phyloP scores from a whole-genome alignment of 2,113 vertebrate genomes.

The Tiliqua scincoides region DNA sequence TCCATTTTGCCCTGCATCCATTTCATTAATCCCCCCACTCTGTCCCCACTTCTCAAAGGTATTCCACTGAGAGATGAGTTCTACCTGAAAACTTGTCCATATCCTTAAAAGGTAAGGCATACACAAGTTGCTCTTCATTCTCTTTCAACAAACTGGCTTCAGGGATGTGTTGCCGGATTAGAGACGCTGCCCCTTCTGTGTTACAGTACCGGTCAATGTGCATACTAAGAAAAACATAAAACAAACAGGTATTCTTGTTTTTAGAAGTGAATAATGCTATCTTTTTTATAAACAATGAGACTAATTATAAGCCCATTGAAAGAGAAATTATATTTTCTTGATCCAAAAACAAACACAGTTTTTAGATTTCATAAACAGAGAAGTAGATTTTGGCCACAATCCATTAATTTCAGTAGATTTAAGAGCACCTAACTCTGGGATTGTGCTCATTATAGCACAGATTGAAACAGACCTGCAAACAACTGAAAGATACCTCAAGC shows the following conservation, averaged over 20 bases:
- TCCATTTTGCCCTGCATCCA: not conserved
- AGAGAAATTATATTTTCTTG: not conserved
- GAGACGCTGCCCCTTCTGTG: slow-evolving; percentile 74
- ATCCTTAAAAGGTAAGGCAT: slow-evolving; percentile 90
- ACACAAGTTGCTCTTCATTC: slow-evolving; percentile 88
- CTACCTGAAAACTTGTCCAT: slow-evolving; percentile 92
- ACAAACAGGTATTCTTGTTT: not conserved
- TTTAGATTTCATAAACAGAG: not conserved
- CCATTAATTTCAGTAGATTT: too few species aligned
- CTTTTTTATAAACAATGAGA: fast-evolving
- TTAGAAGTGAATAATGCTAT: fast-evolving
- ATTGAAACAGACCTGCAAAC: not conserved
- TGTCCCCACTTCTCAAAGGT: not conserved
- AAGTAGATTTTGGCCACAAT: not conserved
- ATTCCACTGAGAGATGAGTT: fast-evolving
- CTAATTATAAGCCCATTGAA: not conserved
- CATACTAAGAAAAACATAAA: slow-evolving; percentile 78
- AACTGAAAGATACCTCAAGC: slow-evolving; percentile 82
- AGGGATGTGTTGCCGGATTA: slow-evolving; percentile 87
- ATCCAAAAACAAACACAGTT: not conserved
- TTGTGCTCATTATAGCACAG: fast-evolving
- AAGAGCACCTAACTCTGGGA: not conserved
- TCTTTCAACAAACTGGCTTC: slow-evolving; percentile 84
- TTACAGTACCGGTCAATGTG: slow-evolving; percentile 83
- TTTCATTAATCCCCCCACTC: not conserved